Evolutionary conservation across 2,797 vertebrate genomes (phyloP).

Genomic region (Lateolabrax maculatus): DNA sequence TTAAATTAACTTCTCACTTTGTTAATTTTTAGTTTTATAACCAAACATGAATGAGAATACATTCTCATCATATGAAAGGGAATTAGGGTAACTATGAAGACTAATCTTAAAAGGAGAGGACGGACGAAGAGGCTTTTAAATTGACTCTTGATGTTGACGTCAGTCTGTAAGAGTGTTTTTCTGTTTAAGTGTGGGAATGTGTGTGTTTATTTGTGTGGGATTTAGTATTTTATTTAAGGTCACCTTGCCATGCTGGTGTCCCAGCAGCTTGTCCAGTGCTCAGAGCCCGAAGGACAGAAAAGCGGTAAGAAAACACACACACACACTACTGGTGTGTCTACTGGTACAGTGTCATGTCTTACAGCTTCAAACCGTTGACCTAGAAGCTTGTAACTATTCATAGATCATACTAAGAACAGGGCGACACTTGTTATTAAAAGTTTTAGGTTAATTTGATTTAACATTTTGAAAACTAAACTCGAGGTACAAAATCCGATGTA

Average conservation of each 20-base stretch:
- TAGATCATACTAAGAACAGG: conserved; percentile 45
- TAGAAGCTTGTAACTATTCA: conserved; percentile 57
- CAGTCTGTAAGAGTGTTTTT: conserved; percentile 10
- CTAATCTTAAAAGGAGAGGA: background rate
- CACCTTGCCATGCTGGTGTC: conserved; percentile 82
- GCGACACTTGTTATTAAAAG: conserved; percentile 35
- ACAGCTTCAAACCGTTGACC: conserved; percentile 48
- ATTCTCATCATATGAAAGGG: background rate
- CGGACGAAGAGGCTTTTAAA: background rate
- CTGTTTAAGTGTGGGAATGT: background rate
- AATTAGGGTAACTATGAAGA: background rate
- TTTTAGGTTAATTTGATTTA: conserved; percentile 50
- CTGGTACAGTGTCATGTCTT: conserved; percentile 33
- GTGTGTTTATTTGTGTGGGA: conserved; percentile 22
- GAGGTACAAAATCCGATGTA: background rate
- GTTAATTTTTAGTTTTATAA: background rate
- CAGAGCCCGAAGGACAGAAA: conserved; percentile 65
- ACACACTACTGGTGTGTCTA: too few relatives aligned
- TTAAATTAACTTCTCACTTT: background rate
- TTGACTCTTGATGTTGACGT: conserved; percentile 15
- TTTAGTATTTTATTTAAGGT: conserved; percentile 67
- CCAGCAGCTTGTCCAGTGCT: conserved; percentile 72
- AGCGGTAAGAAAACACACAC: conserved; percentile 8
- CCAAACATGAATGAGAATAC: background rate
- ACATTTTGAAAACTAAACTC: conserved; percentile 30